A percentile compares a stretch with the other conserved stretches of the same genome.
These are phyloP conservation scores for Falco berigora DNA, from an alignment of 2,797 vertebrate species.

Conservation along the genomic window DNA sequence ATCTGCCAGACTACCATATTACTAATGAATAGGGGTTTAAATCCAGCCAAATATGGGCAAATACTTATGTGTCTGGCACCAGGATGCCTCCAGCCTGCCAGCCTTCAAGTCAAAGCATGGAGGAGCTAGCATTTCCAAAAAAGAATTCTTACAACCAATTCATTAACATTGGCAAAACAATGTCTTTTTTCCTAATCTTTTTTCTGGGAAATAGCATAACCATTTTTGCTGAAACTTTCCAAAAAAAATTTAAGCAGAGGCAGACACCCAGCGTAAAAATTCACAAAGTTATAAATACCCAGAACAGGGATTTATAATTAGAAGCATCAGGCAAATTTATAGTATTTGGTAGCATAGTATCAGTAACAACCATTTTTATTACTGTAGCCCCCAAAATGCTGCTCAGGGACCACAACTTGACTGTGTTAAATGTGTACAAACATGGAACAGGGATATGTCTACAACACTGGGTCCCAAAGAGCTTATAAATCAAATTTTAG, in stretches of 20 bases:
- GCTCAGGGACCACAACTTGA: not conserved
- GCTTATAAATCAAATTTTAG: not conserved
- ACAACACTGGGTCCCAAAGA: not conserved
- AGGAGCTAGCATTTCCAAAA: slow-evolving; percentile 8
- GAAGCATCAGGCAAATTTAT: not conserved
- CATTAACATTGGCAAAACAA: slow-evolving; percentile 64
- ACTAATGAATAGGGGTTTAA: slow-evolving; percentile 15
- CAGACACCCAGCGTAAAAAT: slow-evolving; percentile 47
- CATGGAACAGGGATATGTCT: not conserved
- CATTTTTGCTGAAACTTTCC: slow-evolving; percentile 36
- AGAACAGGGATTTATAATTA: slow-evolving; percentile 7
- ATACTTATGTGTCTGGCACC: slow-evolving; percentile 36
- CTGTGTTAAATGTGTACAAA: not conserved
- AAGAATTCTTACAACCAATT: slow-evolving; percentile 46
- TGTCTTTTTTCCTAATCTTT: slow-evolving; percentile 49
- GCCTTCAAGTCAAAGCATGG: slow-evolving; percentile 28
- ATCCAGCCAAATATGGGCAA: slow-evolving; percentile 49
- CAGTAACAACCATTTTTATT: not conserved
- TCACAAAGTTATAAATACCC: slow-evolving; percentile 16
- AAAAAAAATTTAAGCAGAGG: slow-evolving; percentile 44
- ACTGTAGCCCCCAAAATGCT: not conserved
- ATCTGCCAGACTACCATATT: slow-evolving; percentile 14
- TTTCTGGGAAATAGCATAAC: slow-evolving; percentile 56
- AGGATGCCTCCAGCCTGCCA: slow-evolving; percentile 15
- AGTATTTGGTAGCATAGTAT: not conserved